Evolutionary conservation across 1,140 invertebrate species (phyloP).

Genomic region (Macrobrachium rosenbergii): DNA sequence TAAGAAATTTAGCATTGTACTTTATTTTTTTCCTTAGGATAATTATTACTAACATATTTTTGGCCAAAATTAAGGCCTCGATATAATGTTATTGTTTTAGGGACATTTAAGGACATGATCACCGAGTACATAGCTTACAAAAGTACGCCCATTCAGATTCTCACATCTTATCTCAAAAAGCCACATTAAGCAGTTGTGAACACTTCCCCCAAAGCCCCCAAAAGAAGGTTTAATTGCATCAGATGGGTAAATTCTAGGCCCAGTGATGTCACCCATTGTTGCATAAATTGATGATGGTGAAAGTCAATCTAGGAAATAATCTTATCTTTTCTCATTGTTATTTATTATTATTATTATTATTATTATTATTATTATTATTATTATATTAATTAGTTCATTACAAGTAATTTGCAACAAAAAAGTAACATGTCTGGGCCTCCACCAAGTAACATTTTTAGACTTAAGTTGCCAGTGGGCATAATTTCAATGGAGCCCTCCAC

Average conservation of each 20-base stretch:
- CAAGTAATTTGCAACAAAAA: slow-evolving; percentile 34
- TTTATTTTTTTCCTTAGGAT: slow-evolving; percentile 56
- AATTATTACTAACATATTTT: slow-evolving; percentile 54
- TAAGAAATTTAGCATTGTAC: slow-evolving; percentile 54
- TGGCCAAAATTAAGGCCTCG: slow-evolving; percentile 59
- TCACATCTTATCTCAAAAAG: slow-evolving; percentile 59
- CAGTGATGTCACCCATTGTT: slow-evolving; percentile 34
- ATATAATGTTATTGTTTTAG: slow-evolving; percentile 60
- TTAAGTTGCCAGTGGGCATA: slow-evolving; percentile 60
- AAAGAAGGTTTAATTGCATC: slow-evolving; percentile 36
- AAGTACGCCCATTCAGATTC: slow-evolving; percentile 62
- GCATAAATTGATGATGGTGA: neutral
- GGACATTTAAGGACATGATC: slow-evolving; percentile 55
- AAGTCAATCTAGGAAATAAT: no score
- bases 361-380: slow-evolving; percentile 35
- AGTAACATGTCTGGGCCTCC: slow-evolving; percentile 45
- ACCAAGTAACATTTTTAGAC: slow-evolving; percentile 47
- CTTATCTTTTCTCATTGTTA: no score
- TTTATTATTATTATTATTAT: slow-evolving; percentile 26
- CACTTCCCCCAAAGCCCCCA: slow-evolving; percentile 52
- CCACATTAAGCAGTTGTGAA: slow-evolving; percentile 55
- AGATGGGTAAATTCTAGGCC: slow-evolving; percentile 44
- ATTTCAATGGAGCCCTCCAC: slow-evolving; percentile 59
- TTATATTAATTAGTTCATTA: slow-evolving; percentile 33
- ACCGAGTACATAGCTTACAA: slow-evolving; percentile 50